Base-by-base conservation (phyloP, 2,888 invertebrate species). In the Morinoia aosen region DNA sequence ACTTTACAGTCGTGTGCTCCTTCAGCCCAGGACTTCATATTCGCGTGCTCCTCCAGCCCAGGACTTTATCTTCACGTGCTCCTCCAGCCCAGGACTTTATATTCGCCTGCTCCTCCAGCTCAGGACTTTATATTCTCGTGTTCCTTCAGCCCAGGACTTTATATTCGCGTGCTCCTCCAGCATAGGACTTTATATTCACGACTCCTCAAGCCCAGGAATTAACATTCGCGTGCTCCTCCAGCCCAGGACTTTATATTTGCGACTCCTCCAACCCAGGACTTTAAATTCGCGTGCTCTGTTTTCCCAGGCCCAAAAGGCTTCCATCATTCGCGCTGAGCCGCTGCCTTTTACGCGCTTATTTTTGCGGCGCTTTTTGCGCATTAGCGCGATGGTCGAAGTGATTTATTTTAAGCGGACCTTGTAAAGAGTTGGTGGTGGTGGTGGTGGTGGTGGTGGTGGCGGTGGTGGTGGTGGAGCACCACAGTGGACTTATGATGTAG, bases 291-390 rank as follows among this genome's bases (percentile, higher is more conserved):
- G 25, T 40, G 90, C 40, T 40, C 39, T 90, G 40, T 90, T 90
- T 39, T 48, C 25, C 39, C 14, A 14, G 90, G 76, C 25, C 19
- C 90, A 48, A 48, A 48, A 90, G 90, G 48, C 90, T 90, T 90
- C 90, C 90, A 90, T 90, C 90, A 90, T 90, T 90, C 90, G 40
- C 40, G 40, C 90, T 90, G 48, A 90, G 90, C 90, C 90, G 90
- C 48, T 90, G 39, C 90, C 90, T 90, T 90, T 90, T 48, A 48
- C 39, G 90, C 90, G 40, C 48, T 90, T 90, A 90, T 90, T 90
- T 90, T 90, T 90, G 40, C 40, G 90, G 40, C 90, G 90, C 48
- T 90, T 90, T 90, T 90, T 90, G 90, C 40, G 48, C 90, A 90
- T 90, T 90, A 90, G 90, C 25, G 48, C 14, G 90, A 90, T 90